A percentile compares a stretch with the other conserved stretches of the same genome.
Evolutionary conservation across 2,888 invertebrate genomes (phyloP).

Genomic region (Drosophila helvetica): DNA sequence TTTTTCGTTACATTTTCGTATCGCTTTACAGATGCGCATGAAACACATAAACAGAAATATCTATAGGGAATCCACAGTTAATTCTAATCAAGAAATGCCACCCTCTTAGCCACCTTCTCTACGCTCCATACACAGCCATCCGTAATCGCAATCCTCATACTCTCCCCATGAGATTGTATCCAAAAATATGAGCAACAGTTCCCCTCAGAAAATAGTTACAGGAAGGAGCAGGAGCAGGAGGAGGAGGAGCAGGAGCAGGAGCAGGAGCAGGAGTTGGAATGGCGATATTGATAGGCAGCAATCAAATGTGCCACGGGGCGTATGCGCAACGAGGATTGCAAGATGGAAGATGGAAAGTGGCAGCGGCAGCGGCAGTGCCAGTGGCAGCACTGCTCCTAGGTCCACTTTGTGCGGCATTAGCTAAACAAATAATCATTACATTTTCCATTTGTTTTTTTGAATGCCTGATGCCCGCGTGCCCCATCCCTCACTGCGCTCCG

Average conservation of each 20-base stretch:
- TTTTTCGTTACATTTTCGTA: too few relatives aligned
- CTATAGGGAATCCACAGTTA: not conserved
- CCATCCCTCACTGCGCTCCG: not conserved
- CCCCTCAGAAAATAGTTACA: conserved; percentile 8
- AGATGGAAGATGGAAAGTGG: not conserved
- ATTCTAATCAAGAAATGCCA: not conserved
- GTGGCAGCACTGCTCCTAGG: conserved; percentile 38
- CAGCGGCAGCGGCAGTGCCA: not conserved
- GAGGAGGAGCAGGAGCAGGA: conserved; percentile 37
- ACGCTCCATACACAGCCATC: too few relatives aligned
- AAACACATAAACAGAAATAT: too few relatives aligned
- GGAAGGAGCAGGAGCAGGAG: not conserved
- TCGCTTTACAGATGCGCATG: too few relatives aligned
- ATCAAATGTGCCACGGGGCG: conserved; percentile 78
- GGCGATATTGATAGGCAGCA: conserved; percentile 68
- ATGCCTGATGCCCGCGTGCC: conserved; percentile 55
- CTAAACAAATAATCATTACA: conserved; percentile 80
- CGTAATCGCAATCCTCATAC: not conserved
- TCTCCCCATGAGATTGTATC: not conserved
- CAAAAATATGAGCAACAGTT: conserved; percentile 65
- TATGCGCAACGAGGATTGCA: conserved; percentile 57
- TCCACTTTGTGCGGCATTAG: conserved; percentile 79
- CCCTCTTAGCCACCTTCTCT: not conserved
- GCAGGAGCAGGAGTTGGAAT: conserved; percentile 23
- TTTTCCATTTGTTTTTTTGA: conserved; percentile 78